Evolutionary conservation across 2,797 vertebrate genomes (phyloP), one percentile per base, ranked within the genome.

Genomic region (Xerus rutilus): DNA sequence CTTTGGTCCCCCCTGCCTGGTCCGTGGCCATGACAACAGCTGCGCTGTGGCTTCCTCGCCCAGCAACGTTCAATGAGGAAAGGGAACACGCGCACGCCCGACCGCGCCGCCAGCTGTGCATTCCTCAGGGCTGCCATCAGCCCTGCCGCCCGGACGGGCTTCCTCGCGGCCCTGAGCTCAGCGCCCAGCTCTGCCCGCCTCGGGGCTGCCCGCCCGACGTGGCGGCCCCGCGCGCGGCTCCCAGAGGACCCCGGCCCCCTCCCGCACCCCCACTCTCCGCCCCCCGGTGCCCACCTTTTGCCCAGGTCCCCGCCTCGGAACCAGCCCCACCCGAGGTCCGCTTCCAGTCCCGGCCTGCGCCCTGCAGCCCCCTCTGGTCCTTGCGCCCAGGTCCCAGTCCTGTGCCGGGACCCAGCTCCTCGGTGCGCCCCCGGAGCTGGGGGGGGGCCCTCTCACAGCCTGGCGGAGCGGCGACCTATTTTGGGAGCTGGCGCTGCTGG

Each of bases 51-150:
- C 96, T 90, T 54, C 64, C 49, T 54, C 7, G 32, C 47, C 35
- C 7, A 17, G 89, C 95, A 21, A 52, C 62, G 43, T 77, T 67
- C 72, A 45, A 45, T 76, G 69, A 77, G 83, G 95, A 79, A 87
- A 25, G 76, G 62, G 81, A 67, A 54, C 92, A 14, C 25, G 5
- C 54, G 1, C 30, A 28, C 83, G 7, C 86, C 32, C 32, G 32
- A 18, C 23, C 57, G 2, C 21, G 43, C 91, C 18, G 89, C 97
- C 98, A 97, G 98, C 98, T 97, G 98, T 6, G 20, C 86, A 98
- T 98, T 98, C 98, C 97, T 98, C 97, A 88, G 83, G 92, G 90
- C 96, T 98, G 97, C 98, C 98, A 97, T 97, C 98, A 98, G 97
- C 93, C 1, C 23, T 39, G 89, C 95, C 21, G 30, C 91, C 78